These are phyloP conservation scores for Hesperia comma DNA, from an alignment of 2,888 invertebrate genomes.

Conservation along the genomic window DNA sequence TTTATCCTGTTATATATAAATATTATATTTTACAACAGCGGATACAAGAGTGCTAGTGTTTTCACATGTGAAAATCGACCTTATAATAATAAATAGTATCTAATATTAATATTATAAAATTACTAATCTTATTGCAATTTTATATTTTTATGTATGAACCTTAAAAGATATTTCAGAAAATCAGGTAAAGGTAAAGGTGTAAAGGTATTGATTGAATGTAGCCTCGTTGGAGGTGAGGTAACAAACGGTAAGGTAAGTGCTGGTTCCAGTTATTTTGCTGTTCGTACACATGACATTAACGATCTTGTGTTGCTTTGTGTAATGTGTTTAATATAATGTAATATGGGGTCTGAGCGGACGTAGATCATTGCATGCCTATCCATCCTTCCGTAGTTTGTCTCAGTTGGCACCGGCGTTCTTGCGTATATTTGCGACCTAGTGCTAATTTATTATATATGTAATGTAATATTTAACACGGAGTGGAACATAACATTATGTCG, in stretches of 20 bases:
- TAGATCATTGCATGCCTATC: constrained; percentile 65
- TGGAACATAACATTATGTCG: constrained; percentile 58
- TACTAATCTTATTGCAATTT: constrained; percentile 76
- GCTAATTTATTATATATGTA: constrained; percentile 52
- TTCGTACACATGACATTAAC: constrained; percentile 43
- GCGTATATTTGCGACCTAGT: constrained; percentile 51
- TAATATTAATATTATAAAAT: constrained; percentile 77
- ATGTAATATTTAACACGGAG: constrained; percentile 58
- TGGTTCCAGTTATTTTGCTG: constrained; percentile 47
- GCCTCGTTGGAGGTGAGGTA: constrained; percentile 78
- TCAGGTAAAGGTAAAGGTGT: constrained; percentile 76
- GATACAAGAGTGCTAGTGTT: constrained; percentile 83
- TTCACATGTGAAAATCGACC: constrained; percentile 83
- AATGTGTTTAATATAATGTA: constrained; percentile 55
- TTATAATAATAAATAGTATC: constrained; percentile 70
- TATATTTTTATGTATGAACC: constrained; percentile 68
- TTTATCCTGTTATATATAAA: constrained; percentile 75
- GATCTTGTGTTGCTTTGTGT: constrained; percentile 62
- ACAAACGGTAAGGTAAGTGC: constrained; percentile 64
- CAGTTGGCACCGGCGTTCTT: constrained; percentile 24
- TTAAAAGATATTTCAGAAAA: constrained; percentile 72
- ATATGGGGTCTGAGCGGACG: constrained; percentile 58
- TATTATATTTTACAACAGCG: constrained; percentile 77
- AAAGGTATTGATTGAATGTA: constrained; percentile 67
- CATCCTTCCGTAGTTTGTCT: constrained; percentile 45